Evolutionary conservation across 1,140 invertebrate genomes (phyloP).

Genomic region (Dermatophagoides farinae): DNA sequence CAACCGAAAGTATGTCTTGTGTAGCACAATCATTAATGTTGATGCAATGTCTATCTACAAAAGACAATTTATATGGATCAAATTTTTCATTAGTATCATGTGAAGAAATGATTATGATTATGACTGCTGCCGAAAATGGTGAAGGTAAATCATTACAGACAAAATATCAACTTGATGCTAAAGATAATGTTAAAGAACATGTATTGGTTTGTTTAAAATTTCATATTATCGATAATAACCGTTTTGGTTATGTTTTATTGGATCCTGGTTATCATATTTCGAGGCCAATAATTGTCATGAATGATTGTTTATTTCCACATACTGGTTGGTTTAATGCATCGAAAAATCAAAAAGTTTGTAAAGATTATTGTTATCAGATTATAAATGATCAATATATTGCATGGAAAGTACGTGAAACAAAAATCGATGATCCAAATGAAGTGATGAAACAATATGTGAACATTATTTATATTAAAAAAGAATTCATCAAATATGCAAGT

Average conservation of each 20-base stretch:
- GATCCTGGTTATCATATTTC: conserved; percentile 78
- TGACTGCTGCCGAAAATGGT: conserved; percentile 18
- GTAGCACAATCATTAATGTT: conserved; percentile 63
- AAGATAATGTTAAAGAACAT: conserved; percentile 53
- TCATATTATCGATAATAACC: conserved; percentile 35
- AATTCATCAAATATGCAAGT: conserved; percentile 55
- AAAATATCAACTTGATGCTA: conserved; percentile 8
- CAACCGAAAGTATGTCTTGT: conserved; percentile 55
- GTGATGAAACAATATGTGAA: conserved; percentile 26
- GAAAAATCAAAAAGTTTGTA: conserved; percentile 43
- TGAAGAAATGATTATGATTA: conserved; percentile 42
- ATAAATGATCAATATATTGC: conserved; percentile 49
- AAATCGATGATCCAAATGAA: conserved; percentile 12
- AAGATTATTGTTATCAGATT: conserved; percentile 57
- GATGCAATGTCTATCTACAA: conserved; percentile 33
- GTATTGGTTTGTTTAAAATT: conserved; percentile 47
- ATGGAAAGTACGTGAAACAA: conserved; percentile 45
- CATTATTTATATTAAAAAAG: conserved; percentile 50
- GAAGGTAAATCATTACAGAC: conserved; percentile 9
- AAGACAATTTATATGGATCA: conserved; percentile 30
- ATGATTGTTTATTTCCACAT: conserved; percentile 45
- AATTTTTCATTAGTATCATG: conserved; percentile 43
- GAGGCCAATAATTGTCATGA: conserved; percentile 62
- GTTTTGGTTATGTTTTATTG: conserved; percentile 50
- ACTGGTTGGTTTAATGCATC: conserved; percentile 67